Evolutionary conservation across 2,888 invertebrate genomes (phyloP).

Genomic region (Epinotia brunnichana): DNA sequence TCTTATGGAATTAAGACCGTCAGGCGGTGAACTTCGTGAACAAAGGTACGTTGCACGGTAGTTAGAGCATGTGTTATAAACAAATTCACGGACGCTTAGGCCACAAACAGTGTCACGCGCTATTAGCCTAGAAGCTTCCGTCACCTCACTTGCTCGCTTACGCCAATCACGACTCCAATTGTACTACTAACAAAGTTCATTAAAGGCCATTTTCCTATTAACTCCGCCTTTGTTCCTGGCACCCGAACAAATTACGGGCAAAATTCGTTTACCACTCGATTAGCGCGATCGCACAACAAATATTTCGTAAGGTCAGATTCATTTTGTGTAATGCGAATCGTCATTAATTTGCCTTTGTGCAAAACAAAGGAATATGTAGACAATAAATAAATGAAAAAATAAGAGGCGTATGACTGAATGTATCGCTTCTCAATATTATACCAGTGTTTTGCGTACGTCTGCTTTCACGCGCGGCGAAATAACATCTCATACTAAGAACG

Average conservation of each 20-base stretch:
- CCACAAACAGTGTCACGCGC: constrained; percentile 33
- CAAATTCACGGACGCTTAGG: constrained; percentile 38
- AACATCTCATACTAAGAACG: no score
- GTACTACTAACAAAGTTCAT: constrained; percentile 27
- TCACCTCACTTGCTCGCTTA: constrained; percentile 31
- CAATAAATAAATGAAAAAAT: not conserved
- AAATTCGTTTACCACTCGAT: constrained; percentile 45
- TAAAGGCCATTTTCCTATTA: constrained; percentile 43
- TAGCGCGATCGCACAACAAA: constrained; percentile 41
- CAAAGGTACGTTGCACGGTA: constrained; percentile 7
- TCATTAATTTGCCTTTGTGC: constrained; percentile 36
- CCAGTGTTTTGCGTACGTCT: no score
- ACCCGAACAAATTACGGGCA: constrained; percentile 39
- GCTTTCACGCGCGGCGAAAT: no score
- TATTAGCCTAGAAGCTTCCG: constrained; percentile 21
- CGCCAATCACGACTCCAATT: constrained; percentile 38
- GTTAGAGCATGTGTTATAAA: constrained; percentile 22
- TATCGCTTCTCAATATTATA: no score
- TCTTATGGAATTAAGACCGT: no score
- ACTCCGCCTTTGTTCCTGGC: constrained; percentile 36
- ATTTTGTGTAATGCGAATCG: constrained; percentile 34
- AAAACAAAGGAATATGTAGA: constrained; percentile 3
- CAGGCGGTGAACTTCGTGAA: not conserved
- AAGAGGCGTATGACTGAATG: no score
- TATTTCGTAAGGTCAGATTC: constrained; percentile 39